These are phyloP conservation scores for Caenorhabditis auriculariae DNA, from an alignment of 2,888 invertebrate species.

Conservation along the genomic window DNA sequence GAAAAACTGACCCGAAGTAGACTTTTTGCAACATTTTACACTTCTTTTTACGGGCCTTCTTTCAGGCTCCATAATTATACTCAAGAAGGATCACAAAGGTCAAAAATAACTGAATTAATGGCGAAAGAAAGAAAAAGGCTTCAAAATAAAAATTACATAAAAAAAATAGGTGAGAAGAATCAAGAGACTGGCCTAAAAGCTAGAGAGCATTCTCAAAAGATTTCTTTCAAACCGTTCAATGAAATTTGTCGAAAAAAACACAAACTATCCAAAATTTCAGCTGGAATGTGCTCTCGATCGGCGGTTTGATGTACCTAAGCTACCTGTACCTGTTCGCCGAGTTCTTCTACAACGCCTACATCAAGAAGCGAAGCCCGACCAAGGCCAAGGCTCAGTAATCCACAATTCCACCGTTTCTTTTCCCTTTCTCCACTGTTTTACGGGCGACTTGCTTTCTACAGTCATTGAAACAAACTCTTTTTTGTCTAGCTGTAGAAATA, in stretches of 20 bases:
- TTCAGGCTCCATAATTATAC: no score
- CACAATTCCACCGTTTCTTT: no score
- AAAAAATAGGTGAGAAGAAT: not conserved
- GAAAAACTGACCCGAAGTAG: no score
- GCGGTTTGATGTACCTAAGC: conserved; percentile 81
- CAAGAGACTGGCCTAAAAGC: not conserved
- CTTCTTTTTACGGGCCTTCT: no score
- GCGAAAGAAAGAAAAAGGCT: no score
- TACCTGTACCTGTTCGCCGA: conserved; percentile 88
- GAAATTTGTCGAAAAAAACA: not conserved
- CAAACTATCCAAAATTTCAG: conserved; percentile 32
- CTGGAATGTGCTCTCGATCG: conserved; percentile 57
- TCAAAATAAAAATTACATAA: not conserved
- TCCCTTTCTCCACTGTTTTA: no score
- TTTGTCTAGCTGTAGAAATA: no score
- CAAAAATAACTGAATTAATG: no score
- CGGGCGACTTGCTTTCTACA: no score
- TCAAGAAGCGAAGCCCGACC: conserved; percentile 64
- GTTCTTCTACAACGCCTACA: conserved; percentile 89
- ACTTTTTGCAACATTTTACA: no score
- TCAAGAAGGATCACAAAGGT: no score
- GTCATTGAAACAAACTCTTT: no score
- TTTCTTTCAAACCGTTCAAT: not conserved
- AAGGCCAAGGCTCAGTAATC: conserved; percentile 3
- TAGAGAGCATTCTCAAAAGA: not conserved